Conservation (phyloP, 2,888 invertebrate genomes). For the Epinotia brunnichana region DNA sequence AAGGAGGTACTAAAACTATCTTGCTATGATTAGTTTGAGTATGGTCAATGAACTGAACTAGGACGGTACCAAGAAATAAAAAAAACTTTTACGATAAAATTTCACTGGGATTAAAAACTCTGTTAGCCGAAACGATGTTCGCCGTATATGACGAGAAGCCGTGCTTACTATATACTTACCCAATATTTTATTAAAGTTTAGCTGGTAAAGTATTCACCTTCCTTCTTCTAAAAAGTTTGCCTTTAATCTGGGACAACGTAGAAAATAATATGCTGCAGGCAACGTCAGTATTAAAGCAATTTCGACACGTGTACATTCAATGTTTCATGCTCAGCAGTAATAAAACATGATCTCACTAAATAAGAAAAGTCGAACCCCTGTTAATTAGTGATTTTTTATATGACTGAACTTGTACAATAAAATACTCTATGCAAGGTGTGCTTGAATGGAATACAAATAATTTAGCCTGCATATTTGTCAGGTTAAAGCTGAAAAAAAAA, state of each 20-base stretch:
- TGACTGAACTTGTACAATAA: no score
- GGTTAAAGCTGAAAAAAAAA: no score
- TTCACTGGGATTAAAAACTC: background rate
- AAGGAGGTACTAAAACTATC: background rate
- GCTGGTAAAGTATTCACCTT: constrained; percentile 3
- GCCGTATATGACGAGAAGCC: background rate
- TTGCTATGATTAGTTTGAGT: background rate
- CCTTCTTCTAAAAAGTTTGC: constrained; percentile 23
- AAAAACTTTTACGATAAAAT: background rate
- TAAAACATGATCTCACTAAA: background rate
- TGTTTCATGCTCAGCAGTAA: background rate
- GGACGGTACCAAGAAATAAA: background rate
- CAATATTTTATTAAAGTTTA: constrained; percentile 5
- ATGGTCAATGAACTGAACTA: background rate
- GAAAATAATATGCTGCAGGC: constrained; percentile 18
- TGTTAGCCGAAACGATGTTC: background rate
- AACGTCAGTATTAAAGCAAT: constrained; percentile 1
- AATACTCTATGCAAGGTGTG: no score
- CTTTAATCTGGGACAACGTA: constrained; percentile 13
- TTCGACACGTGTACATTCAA: background rate
- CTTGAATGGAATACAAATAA: no score
- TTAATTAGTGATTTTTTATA: no score
- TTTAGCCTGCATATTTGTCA: no score
- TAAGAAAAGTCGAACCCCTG: background rate
- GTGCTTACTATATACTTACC: background rate